Evolutionary conservation across 2,797 vertebrate genomes (phyloP).

Genomic region (Distichodus sexfasciatus): DNA sequence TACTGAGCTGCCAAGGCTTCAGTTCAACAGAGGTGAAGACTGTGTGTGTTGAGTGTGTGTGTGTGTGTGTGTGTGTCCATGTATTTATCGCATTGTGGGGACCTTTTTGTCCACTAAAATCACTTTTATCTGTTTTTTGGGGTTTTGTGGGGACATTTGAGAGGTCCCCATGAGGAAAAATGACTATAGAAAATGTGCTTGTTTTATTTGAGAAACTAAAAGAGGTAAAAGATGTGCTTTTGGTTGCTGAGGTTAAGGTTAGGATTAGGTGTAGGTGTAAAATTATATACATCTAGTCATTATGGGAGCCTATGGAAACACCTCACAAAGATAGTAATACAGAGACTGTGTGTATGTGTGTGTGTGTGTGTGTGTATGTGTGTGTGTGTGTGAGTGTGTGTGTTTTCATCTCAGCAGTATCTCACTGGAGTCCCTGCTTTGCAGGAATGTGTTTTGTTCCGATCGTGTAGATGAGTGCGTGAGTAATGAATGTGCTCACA

Average conservation of each 20-base stretch:
- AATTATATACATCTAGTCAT: too few species aligned
- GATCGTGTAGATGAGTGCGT: conserved; percentile 3
- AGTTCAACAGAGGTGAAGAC: not conserved
- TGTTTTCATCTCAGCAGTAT: not conserved
- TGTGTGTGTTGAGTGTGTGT: not conserved
- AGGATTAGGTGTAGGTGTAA: too few species aligned
- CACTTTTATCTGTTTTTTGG: too few species aligned
- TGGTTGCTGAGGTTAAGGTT: too few species aligned
- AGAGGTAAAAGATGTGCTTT: too few species aligned
- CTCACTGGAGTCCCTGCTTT: not conserved
- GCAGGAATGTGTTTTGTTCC: conserved; percentile 15
- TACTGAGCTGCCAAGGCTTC: not conserved
- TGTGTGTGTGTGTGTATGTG: not conserved
- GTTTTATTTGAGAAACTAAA: too few species aligned
- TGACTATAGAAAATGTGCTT: too few species aligned
- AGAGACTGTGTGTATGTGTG: not conserved
- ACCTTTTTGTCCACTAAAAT: not conserved
- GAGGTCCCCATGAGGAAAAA: too few species aligned
- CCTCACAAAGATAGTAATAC: too few species aligned
- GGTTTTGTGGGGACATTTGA: too few species aligned
- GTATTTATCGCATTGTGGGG: not conserved
- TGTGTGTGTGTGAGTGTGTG: not conserved
- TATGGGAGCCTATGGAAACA: too few species aligned
- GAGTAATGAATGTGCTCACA: conserved; percentile 53
- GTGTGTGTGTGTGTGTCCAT: not conserved